These are phyloP conservation scores for Brachyopa scutellaris DNA, from an alignment of 2,888 invertebrate genomes.

Conservation along the genomic window DNA sequence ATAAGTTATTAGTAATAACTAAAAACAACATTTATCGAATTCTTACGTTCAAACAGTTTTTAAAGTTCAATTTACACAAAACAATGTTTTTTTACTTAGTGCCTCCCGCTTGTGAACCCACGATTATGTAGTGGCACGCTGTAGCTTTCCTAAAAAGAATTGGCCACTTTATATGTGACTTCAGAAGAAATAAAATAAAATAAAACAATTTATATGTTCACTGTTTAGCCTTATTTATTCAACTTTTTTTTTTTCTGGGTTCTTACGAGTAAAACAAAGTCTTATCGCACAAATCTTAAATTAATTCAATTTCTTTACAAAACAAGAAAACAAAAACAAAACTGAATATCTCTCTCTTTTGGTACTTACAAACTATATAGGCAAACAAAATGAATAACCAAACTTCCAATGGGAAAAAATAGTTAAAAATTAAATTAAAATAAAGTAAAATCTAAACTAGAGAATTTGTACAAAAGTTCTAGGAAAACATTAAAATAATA, in stretches of 20 bases:
- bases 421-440: background rate
- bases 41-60: too few species aligned
- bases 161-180: too few species aligned
- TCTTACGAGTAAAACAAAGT: slow-evolving; percentile 53
- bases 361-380: slow-evolving; percentile 6
- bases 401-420: background rate
- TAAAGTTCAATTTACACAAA: too few species aligned
- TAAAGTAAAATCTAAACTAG: slow-evolving; percentile 12
- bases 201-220: too few species aligned
- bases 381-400: background rate
- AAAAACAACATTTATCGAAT: too few species aligned
- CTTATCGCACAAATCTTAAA: slow-evolving; percentile 35
- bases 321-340: slow-evolving; percentile 27
- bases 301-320: slow-evolving; percentile 42
- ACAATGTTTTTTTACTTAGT: too few species aligned
- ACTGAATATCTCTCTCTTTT: slow-evolving; percentile 27
- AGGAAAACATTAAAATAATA: background rate
- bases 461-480: slow-evolving; percentile 42
- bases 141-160: too few species aligned
- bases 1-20: too few species aligned
- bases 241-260: slow-evolving; percentile 47
- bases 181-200: too few species aligned
- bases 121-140: too few species aligned
- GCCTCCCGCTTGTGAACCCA: too few species aligned
- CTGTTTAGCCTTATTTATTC: slow-evolving; percentile 62